Percentiles rank a stretch among this genome's conserved stretches.
Evolutionary conservation across 2,113 vertebrate species (phyloP).

Genomic region (Columba livia): DNA sequence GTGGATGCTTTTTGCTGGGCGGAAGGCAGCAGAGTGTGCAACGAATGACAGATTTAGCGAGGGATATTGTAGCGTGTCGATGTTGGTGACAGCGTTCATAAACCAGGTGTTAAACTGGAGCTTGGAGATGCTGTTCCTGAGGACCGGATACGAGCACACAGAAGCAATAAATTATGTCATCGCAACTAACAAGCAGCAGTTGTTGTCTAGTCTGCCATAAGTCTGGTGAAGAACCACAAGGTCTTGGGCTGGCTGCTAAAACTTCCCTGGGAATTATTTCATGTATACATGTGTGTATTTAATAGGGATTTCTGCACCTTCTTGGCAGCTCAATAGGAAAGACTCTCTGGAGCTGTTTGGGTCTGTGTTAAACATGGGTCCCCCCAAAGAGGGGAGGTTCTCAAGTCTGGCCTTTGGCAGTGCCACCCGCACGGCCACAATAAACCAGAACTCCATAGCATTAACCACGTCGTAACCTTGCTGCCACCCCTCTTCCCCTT

Average conservation of each 20-base stretch:
- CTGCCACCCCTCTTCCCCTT: not conserved
- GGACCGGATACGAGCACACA: not conserved
- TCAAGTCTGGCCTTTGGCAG: not conserved
- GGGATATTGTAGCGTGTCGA: not conserved
- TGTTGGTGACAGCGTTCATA: not conserved
- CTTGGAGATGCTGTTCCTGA: not conserved
- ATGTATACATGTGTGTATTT: not conserved
- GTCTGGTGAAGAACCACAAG: not conserved
- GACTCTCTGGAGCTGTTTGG: not conserved
- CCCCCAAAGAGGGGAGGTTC: accelerated
- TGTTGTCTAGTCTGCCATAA: not conserved
- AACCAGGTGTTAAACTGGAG: not conserved
- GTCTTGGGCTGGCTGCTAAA: not conserved
- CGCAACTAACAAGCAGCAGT: not conserved
- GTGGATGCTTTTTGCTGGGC: not conserved
- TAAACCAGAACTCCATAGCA: not conserved
- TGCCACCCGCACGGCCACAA: accelerated
- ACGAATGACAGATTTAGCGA: not conserved
- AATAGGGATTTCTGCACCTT: not conserved
- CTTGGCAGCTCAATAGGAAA: not conserved
- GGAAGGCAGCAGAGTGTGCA: not conserved
- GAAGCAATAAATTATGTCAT: not conserved
- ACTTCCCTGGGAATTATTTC: not conserved
- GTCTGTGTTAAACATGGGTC: not conserved
- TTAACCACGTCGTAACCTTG: not conserved